phyloP scores from a whole-genome alignment of 2,113 vertebrate genomes.

The Paedocypris sp. region DNA sequence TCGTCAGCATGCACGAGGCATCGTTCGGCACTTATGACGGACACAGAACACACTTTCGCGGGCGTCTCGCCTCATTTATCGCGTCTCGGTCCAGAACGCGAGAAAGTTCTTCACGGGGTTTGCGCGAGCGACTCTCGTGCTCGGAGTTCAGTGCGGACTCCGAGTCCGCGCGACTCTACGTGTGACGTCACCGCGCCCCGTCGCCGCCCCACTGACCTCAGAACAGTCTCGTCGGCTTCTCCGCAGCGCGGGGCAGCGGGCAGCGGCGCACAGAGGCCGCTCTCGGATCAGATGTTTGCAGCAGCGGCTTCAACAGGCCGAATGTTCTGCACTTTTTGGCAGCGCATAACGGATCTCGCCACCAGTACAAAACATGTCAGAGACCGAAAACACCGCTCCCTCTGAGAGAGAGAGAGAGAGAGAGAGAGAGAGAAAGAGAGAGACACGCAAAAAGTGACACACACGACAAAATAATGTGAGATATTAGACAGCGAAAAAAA shows the following conservation, averaged over 20 bases:
- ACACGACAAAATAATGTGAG: no score
- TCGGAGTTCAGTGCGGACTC: no score
- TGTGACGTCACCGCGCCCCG: not conserved
- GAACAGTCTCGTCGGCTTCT: not conserved
- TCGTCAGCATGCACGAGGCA: not conserved
- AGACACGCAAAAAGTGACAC: no score
- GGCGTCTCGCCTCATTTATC: not conserved
- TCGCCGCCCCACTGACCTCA: not conserved
- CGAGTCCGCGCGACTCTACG: not conserved
- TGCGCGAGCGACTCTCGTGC: not conserved
- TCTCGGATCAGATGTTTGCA: not conserved
- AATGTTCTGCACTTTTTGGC: not conserved
- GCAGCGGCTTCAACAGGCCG: not conserved
- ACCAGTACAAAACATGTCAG: no score
- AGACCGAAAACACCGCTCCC: no score
- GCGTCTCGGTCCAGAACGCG: not conserved
- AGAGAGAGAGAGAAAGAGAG: no score
- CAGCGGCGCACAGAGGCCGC: not conserved
- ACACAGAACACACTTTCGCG: not conserved
- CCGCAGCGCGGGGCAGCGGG: not conserved
- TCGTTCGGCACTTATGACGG: not conserved
- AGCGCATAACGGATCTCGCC: constrained; percentile 1
- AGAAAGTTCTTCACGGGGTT: not conserved
- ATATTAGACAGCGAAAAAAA: no score
- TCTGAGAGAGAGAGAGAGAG: no score